Percentiles rank a stretch among this genome's conserved stretches.
phyloP scores from a whole-genome alignment of 2,888 invertebrate genomes.

The Escarpia spicata region DNA sequence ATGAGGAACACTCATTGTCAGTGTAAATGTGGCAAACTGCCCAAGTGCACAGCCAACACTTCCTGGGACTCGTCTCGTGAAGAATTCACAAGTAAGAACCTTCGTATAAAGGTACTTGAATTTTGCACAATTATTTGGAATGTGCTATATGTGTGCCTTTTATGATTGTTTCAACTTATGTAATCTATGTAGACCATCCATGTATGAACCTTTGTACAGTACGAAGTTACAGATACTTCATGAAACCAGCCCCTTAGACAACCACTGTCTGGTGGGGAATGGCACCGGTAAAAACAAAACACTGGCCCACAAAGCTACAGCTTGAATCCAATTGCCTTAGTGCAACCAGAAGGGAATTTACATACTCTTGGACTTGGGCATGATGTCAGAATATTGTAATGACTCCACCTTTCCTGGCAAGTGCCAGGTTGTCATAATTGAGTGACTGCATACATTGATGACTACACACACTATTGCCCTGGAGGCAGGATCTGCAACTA shows the following conservation, averaged over 20 bases:
- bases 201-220: too few species aligned
- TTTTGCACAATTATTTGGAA: too few species aligned
- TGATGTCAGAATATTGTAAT: neutral
- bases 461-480: neutral
- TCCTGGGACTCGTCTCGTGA: neutral
- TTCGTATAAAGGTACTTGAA: too few species aligned
- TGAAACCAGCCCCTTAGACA: neutral
- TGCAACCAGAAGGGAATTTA: neutral
- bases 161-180: too few species aligned
- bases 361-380: neutral
- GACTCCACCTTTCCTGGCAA: neutral
- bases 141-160: too few species aligned
- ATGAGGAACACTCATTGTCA: neutral
- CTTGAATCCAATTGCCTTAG: neutral
- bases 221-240: too few species aligned
- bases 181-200: too few species aligned
- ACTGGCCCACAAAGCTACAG: neutral
- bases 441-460: neutral
- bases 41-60: neutral
- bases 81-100: too few species aligned
- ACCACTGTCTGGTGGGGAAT: neutral
- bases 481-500: neutral
- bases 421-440: neutral
- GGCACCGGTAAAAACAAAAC: neutral
- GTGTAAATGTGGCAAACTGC: neutral